phyloP scores from a whole-genome alignment of 2,797 vertebrate species.

The Tauraco hartlaubi region DNA sequence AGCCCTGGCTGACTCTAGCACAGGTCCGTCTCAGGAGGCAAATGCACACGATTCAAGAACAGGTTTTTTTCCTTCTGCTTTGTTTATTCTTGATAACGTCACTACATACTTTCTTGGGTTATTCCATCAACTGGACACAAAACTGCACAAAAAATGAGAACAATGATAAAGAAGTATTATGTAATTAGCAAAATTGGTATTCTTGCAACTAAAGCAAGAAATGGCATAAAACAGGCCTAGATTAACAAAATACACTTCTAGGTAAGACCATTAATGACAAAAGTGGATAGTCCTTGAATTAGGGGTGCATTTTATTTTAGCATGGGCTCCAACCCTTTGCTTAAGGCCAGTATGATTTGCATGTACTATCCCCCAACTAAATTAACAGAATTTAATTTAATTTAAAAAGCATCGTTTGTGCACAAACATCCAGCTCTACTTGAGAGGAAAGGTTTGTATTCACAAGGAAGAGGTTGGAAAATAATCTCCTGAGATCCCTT shows the following conservation, averaged over 20 bases:
- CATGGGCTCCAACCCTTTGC: neutral
- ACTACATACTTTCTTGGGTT: neutral
- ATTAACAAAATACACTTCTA: neutral
- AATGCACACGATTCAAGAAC: neutral
- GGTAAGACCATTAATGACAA: neutral
- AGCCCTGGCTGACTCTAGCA: neutral
- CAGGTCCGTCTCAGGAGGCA: neutral
- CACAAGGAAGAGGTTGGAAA: neutral
- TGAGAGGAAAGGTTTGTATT: neutral
- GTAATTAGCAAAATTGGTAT: neutral
- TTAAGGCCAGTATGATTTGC: neutral
- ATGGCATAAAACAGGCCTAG: neutral
- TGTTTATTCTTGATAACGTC: neutral
- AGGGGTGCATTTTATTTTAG: neutral
- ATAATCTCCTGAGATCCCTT: neutral
- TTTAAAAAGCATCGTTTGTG: neutral
- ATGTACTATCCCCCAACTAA: neutral
- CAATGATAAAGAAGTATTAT: neutral
- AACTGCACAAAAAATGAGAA: neutral
- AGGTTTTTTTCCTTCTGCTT: neutral
- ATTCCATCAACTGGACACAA: neutral
- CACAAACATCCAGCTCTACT: neutral
- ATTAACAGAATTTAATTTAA: neutral
- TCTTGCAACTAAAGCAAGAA: neutral
- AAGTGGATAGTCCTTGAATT: neutral